phyloP scores from a whole-genome alignment of 2,888 invertebrate species.

The Latheticus oryzae region DNA sequence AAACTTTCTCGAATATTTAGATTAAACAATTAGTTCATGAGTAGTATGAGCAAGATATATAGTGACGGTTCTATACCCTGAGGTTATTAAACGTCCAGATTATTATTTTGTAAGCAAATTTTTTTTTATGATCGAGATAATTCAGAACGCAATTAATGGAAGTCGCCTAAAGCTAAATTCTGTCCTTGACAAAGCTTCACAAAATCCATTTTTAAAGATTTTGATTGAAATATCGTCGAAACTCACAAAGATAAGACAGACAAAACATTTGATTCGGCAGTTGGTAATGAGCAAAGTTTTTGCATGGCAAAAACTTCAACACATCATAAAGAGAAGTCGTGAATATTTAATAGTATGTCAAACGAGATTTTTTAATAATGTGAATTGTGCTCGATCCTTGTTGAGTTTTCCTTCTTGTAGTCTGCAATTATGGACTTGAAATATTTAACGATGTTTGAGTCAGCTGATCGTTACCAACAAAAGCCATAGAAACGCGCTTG shows the following conservation, averaged over 20 bases:
- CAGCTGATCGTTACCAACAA: slow-evolving; percentile 43
- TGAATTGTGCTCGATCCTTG: slow-evolving; percentile 13
- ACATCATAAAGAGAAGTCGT: slow-evolving; percentile 1
- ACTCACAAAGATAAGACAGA: too few species aligned
- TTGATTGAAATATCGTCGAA: too few species aligned
- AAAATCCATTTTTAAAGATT: too few species aligned
- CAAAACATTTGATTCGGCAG: slow-evolving; percentile 11
- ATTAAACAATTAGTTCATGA: too few species aligned
- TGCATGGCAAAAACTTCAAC: too few species aligned
- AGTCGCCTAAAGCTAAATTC: slow-evolving; percentile 4
- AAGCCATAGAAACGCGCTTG: slow-evolving; percentile 45
- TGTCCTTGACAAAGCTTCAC: slow-evolving; percentile 3
- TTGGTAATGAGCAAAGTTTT: slow-evolving; percentile 8
- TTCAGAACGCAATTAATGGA: not conserved
- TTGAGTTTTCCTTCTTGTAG: slow-evolving; percentile 35
- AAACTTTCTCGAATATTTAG: too few species aligned
- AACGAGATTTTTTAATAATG: slow-evolving; percentile 29
- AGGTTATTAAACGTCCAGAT: slow-evolving; percentile 5
- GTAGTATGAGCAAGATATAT: too few species aligned
- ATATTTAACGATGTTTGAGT: slow-evolving; percentile 43
- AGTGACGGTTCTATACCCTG: too few species aligned
- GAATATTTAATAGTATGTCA: slow-evolving; percentile 23
- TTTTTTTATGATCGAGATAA: slow-evolving; percentile 8
- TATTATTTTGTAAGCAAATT: slow-evolving; percentile 21
- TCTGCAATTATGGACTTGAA: slow-evolving; percentile 41